Evolutionary conservation across 2,797 vertebrate species (phyloP), one percentile per base, ranked within the genome.

Genomic region (Poeciliopsis gracilis): DNA sequence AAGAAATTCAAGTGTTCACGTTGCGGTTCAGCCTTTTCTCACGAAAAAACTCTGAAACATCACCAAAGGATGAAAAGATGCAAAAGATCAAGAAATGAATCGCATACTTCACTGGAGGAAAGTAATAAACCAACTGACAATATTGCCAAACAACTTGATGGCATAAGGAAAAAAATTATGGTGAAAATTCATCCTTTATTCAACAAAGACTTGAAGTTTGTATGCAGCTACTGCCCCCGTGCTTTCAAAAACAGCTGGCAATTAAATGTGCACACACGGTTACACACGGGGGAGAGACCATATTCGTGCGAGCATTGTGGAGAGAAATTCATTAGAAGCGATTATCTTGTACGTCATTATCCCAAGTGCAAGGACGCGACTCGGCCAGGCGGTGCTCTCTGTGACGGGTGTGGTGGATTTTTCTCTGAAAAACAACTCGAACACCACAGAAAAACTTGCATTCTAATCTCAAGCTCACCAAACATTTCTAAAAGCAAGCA

Each of bases 201-300:
- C 28, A 89, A 87, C 75, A 92, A 90, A 81, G 95, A 90, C 51
- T 82, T 85, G 36, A 94, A 93, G 81, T 92, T 89, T 67, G 20
- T 76, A 1, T 96, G 96, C 47, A 88, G 82, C 43, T 95, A 89
- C 77, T 96, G 96, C 77, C 94, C 94, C 38, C 94, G 95, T n/a
- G 77, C 83, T 41, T 96, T 96, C 87, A 85, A 80, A 86, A 82
- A 72, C 28, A 73, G 7, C 4, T 87, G 87, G 63, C 92, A 94
- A 43, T 77, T 95, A 85, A 47, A 16, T 0, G 69, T 94, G 7
- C 96, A 96, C 84, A 89, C 38, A 25, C 94, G 94, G 46, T 87
- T 95, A 51, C 96, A 96, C 89, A 96, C 95, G 20, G 95, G 95
- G 20, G 96, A 96, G 82, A 95, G 87, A 76, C 95, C 95, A 36